phyloP scores from a whole-genome alignment of 2,797 vertebrate species.

The Limosa lapponica region DNA sequence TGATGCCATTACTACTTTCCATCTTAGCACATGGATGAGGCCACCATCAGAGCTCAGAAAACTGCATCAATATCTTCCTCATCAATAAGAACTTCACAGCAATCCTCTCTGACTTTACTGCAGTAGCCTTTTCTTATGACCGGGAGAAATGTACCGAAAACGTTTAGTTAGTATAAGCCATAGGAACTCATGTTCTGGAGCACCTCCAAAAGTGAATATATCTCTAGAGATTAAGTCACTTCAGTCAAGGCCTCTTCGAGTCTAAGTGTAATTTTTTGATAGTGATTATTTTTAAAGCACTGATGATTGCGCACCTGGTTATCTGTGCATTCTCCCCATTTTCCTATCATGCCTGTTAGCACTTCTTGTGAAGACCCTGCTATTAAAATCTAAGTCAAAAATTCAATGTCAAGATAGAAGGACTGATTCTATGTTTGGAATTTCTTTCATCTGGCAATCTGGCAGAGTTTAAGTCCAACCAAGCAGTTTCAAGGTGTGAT shows the following conservation, averaged over 20 bases:
- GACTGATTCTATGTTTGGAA: neutral
- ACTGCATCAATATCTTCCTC: neutral
- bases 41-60: neutral
- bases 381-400: slow-evolving; percentile 2
- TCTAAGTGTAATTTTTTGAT: slow-evolving; percentile 24
- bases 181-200: neutral
- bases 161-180: neutral
- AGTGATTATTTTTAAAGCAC: slow-evolving; percentile 42
- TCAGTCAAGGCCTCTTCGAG: neutral
- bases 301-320: neutral
- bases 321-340: neutral
- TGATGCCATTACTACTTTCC: neutral
- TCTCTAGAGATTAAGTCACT: slow-evolving; percentile 11
- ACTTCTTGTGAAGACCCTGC: neutral
- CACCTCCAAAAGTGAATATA: neutral
- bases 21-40: neutral
- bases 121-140: neutral
- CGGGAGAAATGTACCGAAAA: fast-evolving
- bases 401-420: neutral
- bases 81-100: neutral
- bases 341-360: neutral
- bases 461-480: neutral
- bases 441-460: neutral
- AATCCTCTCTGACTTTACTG: neutral
- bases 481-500: neutral